phyloP scores from a whole-genome alignment of 1,140 invertebrate genomes.

The Pygmarrhopalites habei region DNA sequence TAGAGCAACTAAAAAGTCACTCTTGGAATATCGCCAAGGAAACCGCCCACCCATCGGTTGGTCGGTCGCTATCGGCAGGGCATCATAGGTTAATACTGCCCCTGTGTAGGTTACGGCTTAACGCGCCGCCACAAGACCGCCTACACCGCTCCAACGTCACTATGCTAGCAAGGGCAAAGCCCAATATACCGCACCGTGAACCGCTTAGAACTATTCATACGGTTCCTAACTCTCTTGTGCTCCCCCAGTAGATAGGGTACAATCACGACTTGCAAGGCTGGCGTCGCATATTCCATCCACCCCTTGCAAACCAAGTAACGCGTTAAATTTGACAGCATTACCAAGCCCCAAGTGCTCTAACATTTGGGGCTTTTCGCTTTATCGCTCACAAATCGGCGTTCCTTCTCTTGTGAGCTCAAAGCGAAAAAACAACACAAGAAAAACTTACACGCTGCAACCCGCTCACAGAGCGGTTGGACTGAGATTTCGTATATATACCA shows the following conservation, averaged over 20 bases:
- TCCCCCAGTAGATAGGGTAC: slow-evolving; percentile 7
- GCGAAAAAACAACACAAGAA: slow-evolving; percentile 1
- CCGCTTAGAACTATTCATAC: too few relatives aligned
- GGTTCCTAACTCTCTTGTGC: slow-evolving; percentile 7
- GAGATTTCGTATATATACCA: too few relatives aligned
- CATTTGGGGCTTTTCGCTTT: slow-evolving; percentile 1
- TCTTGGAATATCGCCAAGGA: slow-evolving; percentile 2
- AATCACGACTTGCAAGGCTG: slow-evolving; percentile 12
- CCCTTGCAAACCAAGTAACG: slow-evolving; percentile 8
- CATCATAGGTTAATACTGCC: slow-evolving; percentile 4
- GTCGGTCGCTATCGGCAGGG: slow-evolving; percentile 9
- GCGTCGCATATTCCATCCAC: slow-evolving; percentile 7
- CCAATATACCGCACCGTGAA: slow-evolving; percentile 12
- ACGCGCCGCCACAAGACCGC: slow-evolving; percentile 9
- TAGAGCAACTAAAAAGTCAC: slow-evolving; percentile 13
- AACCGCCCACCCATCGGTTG: slow-evolving; percentile 10
- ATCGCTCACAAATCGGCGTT: neutral
- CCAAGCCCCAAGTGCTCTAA: neutral
- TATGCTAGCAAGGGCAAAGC: slow-evolving; percentile 11
- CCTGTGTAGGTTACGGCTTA: slow-evolving; percentile 8
- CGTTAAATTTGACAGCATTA: slow-evolving; percentile 1
- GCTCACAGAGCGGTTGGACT: too few relatives aligned
- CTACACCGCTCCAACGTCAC: slow-evolving; percentile 6
- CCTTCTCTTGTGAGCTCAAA: slow-evolving; percentile 1
- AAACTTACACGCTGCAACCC: too few relatives aligned